These are phyloP conservation scores for Aleiodes alternator DNA, from an alignment of 2,888 invertebrate genomes.

Conservation along the genomic window DNA sequence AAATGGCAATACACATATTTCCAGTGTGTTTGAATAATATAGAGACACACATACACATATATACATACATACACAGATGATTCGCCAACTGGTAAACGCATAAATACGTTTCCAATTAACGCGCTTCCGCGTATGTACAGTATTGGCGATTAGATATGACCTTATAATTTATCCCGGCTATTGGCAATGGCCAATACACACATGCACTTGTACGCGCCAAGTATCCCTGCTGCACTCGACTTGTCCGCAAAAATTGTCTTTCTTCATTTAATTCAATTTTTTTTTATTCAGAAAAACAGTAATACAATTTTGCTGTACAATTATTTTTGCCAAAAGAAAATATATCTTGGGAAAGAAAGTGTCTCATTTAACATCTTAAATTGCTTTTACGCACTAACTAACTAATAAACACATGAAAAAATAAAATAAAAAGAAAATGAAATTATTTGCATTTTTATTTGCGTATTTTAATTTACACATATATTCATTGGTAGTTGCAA, in stretches of 20 bases:
- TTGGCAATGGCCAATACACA: conserved; percentile 2
- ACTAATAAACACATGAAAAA: neutral
- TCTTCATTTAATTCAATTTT: neutral
- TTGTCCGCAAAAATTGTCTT: too few relatives aligned
- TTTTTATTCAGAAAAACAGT: neutral
- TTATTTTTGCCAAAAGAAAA: too few relatives aligned
- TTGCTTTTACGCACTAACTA: neutral
- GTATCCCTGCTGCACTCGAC: neutral
- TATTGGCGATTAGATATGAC: conserved; percentile 61
- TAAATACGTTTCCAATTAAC: conserved; percentile 65
- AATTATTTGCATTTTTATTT: neutral
- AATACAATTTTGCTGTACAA: conserved; percentile 8
- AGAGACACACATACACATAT: neutral
- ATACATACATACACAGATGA: neutral
- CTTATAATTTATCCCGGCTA: conserved; percentile 50
- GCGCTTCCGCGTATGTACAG: conserved; percentile 59
- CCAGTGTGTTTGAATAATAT: neutral
- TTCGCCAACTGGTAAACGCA: conserved; percentile 42
- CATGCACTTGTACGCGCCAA: neutral
- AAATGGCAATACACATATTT: conserved; percentile 3
- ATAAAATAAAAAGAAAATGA: neutral
- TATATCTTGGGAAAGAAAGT: conserved; percentile 35
- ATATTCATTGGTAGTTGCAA: conserved; percentile 29
- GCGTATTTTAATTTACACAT: neutral
- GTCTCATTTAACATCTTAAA: conserved; percentile 16